These are phyloP conservation scores for Leptopterna dolabrata DNA, from an alignment of 2,888 invertebrate genomes.

Conservation along the genomic window DNA sequence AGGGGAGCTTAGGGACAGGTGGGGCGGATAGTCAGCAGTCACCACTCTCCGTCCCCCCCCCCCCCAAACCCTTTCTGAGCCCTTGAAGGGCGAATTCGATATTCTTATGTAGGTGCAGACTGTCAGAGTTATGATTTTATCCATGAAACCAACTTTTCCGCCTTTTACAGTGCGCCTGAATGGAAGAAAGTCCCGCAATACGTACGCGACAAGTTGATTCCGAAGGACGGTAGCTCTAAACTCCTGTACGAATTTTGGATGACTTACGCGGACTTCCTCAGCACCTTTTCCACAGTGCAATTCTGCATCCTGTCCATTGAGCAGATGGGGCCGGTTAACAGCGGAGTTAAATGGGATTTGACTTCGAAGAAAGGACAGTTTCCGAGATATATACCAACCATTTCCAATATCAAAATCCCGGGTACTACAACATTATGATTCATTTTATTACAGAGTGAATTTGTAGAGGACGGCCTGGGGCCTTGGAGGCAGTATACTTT, in stretches of 20 bases:
- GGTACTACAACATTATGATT: neutral
- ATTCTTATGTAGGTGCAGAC: too few relatives aligned
- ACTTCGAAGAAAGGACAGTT: neutral
- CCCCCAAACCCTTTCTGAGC: too few relatives aligned
- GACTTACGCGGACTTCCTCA: neutral
- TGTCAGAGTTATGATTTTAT: too few relatives aligned
- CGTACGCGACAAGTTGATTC: constrained; percentile 22
- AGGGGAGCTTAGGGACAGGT: too few relatives aligned
- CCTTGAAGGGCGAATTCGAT: too few relatives aligned
- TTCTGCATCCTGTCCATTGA: constrained; percentile 23
- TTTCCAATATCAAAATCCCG: neutral
- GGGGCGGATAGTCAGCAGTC: too few relatives aligned
- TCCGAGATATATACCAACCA: constrained; percentile 1
- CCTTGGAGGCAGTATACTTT: too few relatives aligned
- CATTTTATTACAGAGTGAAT: too few relatives aligned
- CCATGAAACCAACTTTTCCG: neutral
- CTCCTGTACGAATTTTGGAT: neutral
- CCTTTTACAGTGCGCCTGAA: neutral
- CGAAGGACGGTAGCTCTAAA: neutral
- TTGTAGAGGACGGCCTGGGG: too few relatives aligned
- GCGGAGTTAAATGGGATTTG: constrained; percentile 25
- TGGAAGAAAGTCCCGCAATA: constrained; percentile 32
- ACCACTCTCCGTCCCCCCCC: too few relatives aligned
- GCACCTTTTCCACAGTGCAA: neutral
- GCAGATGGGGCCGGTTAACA: constrained; percentile 7